Conservation (phyloP, 2,113 vertebrate genomes). For the Axis porcinus region DNA sequence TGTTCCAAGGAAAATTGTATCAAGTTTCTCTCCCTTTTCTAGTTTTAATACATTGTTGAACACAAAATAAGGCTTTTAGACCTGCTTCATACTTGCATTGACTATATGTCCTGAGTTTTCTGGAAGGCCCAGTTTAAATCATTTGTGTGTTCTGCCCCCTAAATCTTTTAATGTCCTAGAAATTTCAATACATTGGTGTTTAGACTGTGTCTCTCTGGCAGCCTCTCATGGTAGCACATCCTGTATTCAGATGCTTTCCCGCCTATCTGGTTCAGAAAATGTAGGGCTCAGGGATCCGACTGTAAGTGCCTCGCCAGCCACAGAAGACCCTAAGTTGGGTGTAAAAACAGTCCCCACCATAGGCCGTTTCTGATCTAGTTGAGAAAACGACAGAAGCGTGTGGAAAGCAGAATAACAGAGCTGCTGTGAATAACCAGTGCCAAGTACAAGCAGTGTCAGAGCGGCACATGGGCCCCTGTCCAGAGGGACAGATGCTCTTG, state of each 20-base stretch:
- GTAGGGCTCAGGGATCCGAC: not conserved
- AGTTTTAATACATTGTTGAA: not conserved
- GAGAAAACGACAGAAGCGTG: not conserved
- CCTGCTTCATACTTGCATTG: not conserved
- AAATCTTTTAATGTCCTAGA: not conserved
- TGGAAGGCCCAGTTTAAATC: not conserved
- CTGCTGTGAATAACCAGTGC: not conserved
- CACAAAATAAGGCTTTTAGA: not conserved
- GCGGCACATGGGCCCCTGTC: rapidly evolving
- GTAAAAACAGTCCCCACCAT: not conserved
- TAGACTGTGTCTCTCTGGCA: not conserved
- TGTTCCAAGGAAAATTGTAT: not conserved
- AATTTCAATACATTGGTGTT: not conserved
- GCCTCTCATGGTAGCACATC: not conserved
- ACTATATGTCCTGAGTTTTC: not conserved
- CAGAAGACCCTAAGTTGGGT: not conserved
- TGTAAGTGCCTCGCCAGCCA: rapidly evolving
- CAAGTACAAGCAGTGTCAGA: not conserved
- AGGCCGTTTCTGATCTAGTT: not conserved
- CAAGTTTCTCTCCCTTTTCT: not conserved
- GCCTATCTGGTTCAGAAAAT: not conserved
- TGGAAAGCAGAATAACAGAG: not conserved
- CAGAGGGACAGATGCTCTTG: not conserved
- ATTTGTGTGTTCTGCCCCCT: not conserved
- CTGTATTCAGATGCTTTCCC: not conserved